A percentile compares a stretch with the other conserved stretches of the same genome.
Evolutionary conservation across 1,140 invertebrate genomes (phyloP).

Genomic region (Dinoponera quadriceps): DNA sequence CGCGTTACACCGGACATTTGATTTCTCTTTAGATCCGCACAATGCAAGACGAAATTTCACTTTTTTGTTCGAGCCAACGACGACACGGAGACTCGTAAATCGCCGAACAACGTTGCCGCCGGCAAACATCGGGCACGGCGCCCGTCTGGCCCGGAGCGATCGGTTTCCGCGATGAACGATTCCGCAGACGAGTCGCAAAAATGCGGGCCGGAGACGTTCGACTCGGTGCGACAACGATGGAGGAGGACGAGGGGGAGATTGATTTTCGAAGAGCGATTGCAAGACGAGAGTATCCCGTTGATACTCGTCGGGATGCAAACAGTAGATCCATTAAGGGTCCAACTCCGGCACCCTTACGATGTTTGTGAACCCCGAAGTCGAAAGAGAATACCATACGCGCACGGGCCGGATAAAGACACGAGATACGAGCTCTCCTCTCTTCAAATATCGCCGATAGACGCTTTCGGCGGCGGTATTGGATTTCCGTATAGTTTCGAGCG

Average conservation of each 20-base stretch:
- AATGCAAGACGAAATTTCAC: not conserved
- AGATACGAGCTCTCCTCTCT: slow-evolving; percentile 51
- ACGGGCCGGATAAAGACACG: slow-evolving; percentile 37
- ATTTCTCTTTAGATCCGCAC: not conserved
- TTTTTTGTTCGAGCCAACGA: not conserved
- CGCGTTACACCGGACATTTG: too few relatives aligned
- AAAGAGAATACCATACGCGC: slow-evolving; percentile 60
- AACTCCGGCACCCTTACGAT: slow-evolving; percentile 55
- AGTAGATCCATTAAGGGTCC: slow-evolving; percentile 73
- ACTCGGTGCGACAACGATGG: not conserved
- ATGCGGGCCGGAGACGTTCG: not conserved
- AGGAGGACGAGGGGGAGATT: slow-evolving; percentile 42
- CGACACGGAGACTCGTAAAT: not conserved
- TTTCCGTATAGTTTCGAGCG: slow-evolving; percentile 16
- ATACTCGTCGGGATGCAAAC: slow-evolving; percentile 72
- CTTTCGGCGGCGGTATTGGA: slow-evolving; percentile 20
- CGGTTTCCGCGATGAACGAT: slow-evolving; percentile 23
- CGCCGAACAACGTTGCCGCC: slow-evolving; percentile 19
- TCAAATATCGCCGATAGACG: slow-evolving; percentile 52
- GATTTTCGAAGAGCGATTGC: slow-evolving; percentile 65
- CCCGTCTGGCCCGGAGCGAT: slow-evolving; percentile 37
- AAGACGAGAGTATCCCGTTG: slow-evolving; percentile 51
- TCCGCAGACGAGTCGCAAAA: slow-evolving; percentile 48
- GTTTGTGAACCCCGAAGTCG: slow-evolving; percentile 61
- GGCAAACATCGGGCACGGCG: slow-evolving; percentile 15